Conservation (phyloP, 2,888 invertebrate species). For the Drosophila algonquin region DNA sequence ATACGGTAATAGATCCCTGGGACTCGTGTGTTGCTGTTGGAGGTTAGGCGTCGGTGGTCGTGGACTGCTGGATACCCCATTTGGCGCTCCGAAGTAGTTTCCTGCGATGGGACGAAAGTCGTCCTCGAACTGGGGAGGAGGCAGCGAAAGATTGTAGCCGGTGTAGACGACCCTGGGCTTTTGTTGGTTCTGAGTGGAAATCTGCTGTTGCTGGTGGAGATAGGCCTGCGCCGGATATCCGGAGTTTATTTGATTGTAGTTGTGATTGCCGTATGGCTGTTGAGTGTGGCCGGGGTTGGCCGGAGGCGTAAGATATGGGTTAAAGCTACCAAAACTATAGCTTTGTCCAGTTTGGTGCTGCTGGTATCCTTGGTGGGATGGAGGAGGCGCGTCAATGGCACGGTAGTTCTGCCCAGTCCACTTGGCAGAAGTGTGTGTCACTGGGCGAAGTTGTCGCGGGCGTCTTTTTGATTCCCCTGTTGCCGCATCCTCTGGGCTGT, state of each 20-base stretch:
- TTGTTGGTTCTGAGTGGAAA: slow-evolving; percentile 35
- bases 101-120: slow-evolving; percentile 78
- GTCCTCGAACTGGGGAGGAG: slow-evolving; percentile 70
- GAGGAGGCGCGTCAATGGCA: slow-evolving; percentile 69
- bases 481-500: slow-evolving; percentile 52
- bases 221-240: slow-evolving; percentile 59
- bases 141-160: slow-evolving; percentile 75
- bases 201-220: slow-evolving; percentile 43
- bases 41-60: slow-evolving; percentile 50
- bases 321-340: slow-evolving; percentile 77
- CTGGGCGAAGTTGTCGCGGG: slow-evolving; percentile 80
- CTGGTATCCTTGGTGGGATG: slow-evolving; percentile 44
- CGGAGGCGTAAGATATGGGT: slow-evolving; percentile 81
- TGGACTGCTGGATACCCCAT: slow-evolving; percentile 31
- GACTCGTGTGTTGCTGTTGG: slow-evolving; percentile 53
- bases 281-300: slow-evolving; percentile 51
- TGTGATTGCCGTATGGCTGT: slow-evolving; percentile 42
- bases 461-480: slow-evolving; percentile 76
- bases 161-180: slow-evolving; percentile 74
- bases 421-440: slow-evolving; percentile 49
- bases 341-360: slow-evolving; percentile 61
- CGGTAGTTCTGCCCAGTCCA: slow-evolving; percentile 73
- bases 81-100: slow-evolving; percentile 61
- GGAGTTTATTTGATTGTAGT: slow-evolving; percentile 67
- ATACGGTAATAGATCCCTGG: slow-evolving; percentile 75